phyloP scores from a whole-genome alignment of 2,888 invertebrate genomes.

The Endomychus coccineus region DNA sequence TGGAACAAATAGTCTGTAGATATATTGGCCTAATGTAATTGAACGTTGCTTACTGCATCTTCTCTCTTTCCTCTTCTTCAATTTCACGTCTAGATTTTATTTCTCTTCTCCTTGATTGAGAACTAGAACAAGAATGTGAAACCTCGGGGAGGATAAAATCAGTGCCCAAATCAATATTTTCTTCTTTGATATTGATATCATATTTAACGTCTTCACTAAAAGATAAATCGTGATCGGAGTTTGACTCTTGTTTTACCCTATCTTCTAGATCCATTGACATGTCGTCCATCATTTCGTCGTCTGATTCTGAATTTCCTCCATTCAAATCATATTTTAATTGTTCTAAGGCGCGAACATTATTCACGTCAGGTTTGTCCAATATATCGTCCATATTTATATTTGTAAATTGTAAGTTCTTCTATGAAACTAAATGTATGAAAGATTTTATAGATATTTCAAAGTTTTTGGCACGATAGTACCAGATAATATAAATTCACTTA shows the following conservation, averaged over 20 bases:
- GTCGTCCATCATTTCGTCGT: slow-evolving; percentile 68
- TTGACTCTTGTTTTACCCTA: slow-evolving; percentile 12
- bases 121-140: slow-evolving; percentile 24
- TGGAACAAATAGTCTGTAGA: slow-evolving; percentile 37
- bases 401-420: too few relatives aligned
- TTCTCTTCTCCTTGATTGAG: slow-evolving; percentile 52
- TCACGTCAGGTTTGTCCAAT: slow-evolving; percentile 22
- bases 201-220: slow-evolving; percentile 3
- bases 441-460: too few relatives aligned
- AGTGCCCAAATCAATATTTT: slow-evolving; percentile 28
- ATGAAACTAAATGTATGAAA: too few relatives aligned
- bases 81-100: slow-evolving; percentile 72
- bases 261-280: slow-evolving; percentile 99
- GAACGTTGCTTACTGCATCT: slow-evolving; percentile 76
- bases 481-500: too few relatives aligned
- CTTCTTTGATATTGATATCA: slow-evolving; percentile 24
- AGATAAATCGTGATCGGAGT: slow-evolving; percentile 16
- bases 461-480: too few relatives aligned
- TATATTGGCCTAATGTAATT: neutral
- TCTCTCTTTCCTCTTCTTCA: slow-evolving; percentile 90
- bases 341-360: slow-evolving; percentile 27
- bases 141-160: slow-evolving; percentile 40
- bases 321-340: slow-evolving; percentile 35
- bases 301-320: slow-evolving; percentile 36
- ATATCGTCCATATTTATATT: slow-evolving; percentile 30